Evolutionary conservation across 2,113 vertebrate species (phyloP), one percentile per base, ranked within the genome.

Genomic region (Helogale parvula): DNA sequence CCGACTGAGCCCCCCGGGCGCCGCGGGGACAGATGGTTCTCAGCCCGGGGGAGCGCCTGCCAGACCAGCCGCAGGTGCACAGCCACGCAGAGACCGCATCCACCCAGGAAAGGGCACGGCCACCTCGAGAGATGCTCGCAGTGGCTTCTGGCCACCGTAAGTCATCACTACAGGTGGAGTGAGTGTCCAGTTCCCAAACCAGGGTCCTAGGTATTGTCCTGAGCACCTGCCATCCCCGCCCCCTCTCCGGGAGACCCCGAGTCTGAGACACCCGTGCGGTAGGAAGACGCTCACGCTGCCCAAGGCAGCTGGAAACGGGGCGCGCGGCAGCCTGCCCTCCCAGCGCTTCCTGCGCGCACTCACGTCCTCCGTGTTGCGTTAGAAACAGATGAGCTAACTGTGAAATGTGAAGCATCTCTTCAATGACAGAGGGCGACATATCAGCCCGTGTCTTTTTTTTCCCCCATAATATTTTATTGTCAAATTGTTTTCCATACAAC

Each of bases 261-360:
- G 4, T 80, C 19, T 8, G 41, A 33, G 29, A 77, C 50, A 52
- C 50, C 50, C 50, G 50, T 15, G 50, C 13, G 50, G 50, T 52
- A 52, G 14, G 12, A 14, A 52, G 12, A 52, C 21, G 33, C 65
- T n/a, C 50, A 15, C 13, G 31, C 7, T 66, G 68, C 10, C 6
- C 1, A 41, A 68, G 52, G 63, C 3, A n/a, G 45, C 38, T 72
- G 25, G 5, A 86, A 86, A 7, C 2, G 2, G 88, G 35, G 35
- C 45, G 63, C 38, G 38, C 29, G 54, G 17, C 15, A 47, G 29
- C 38, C 25, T 27, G 71, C 0, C 7, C 11, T 19, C 47, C 45
- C 45, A 10, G 11, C 60, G 1, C 16, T 11, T 35, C 35, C 0
- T 38, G 6, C 23, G 6, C 7, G 8, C 16, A 50, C 3, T 15